Evolutionary conservation across 2,113 vertebrate genomes (phyloP).

Genomic region (Acanthisitta chloris): DNA sequence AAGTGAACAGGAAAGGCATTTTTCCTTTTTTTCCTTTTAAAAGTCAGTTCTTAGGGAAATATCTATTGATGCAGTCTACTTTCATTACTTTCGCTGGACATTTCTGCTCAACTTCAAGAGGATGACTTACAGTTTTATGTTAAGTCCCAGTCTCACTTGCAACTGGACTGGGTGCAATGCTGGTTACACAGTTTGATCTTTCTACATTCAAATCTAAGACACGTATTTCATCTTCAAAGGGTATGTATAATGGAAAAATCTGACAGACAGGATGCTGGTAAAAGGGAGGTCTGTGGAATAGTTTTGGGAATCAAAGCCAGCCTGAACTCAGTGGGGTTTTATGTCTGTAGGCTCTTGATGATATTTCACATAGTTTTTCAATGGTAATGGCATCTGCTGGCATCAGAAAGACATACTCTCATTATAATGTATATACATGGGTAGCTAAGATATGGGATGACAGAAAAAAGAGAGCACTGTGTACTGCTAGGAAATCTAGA

Average conservation of each 20-base stretch:
- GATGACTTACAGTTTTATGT: slow-evolving; percentile 40
- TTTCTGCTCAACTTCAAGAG: neutral
- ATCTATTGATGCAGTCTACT: neutral
- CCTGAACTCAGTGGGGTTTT: slow-evolving; percentile 24
- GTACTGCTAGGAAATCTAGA: neutral
- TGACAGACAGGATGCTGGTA: slow-evolving; percentile 2
- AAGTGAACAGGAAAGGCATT: neutral
- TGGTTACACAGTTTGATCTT: slow-evolving; percentile 33
- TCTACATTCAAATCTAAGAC: slow-evolving; percentile 54
- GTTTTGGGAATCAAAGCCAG: slow-evolving; percentile 19
- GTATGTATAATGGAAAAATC: neutral
- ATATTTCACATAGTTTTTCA: slow-evolving; percentile 12
- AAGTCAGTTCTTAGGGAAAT: neutral
- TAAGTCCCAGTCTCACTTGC: slow-evolving; percentile 27
- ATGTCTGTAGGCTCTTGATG: slow-evolving; percentile 21
- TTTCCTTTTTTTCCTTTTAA: neutral
- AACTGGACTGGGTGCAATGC: neutral
- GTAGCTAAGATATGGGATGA: neutral
- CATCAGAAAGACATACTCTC: neutral
- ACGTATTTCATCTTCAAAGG: slow-evolving; percentile 50
- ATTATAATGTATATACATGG: neutral
- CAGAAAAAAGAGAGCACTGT: neutral
- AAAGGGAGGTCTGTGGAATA: slow-evolving; percentile 34
- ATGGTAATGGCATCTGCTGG: neutral
- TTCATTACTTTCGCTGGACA: neutral